Percentiles rank a stretch among this genome's conserved stretches.
Conservation (phyloP, 2,797 vertebrate genomes). For the Sebastes hubbsi region DNA sequence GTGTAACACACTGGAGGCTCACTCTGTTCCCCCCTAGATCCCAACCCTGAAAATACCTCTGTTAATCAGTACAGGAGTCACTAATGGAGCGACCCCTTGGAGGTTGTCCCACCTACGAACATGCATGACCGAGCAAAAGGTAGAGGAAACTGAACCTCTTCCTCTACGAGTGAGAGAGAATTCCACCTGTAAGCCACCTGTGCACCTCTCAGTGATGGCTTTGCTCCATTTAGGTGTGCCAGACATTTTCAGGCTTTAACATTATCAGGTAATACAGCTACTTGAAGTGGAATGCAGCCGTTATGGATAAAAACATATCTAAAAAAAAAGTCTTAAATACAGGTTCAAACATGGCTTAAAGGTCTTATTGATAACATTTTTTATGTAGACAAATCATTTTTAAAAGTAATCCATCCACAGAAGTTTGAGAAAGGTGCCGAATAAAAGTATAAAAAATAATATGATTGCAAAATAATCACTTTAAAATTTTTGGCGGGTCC, state of each 20-base stretch:
- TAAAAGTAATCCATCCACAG: no score
- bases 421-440: no score
- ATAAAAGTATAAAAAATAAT: no score
- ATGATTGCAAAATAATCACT: no score
- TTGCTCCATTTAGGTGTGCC: constrained; percentile 14
- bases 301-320: not conserved
- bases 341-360: not conserved
- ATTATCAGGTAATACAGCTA: constrained; percentile 8
- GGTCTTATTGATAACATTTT: no score
- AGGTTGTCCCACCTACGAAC: not conserved
- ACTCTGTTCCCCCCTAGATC: constrained; percentile 13
- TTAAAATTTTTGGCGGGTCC: no score
- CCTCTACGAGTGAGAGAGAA: not conserved
- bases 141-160: not conserved
- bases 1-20: constrained; percentile 1
- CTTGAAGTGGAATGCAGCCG: constrained; percentile 9
- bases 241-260: not conserved
- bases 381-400: no score
- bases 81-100: not conserved
- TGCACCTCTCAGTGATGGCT: constrained; percentile 23
- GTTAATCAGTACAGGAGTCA: constrained; percentile 14
- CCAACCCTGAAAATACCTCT: constrained; percentile 3
- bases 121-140: constrained; percentile 1
- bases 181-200: constrained; percentile 44
- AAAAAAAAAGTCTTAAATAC: not conserved